Conservation (phyloP, 2,888 invertebrate species). For the Lasiommata megera region DNA sequence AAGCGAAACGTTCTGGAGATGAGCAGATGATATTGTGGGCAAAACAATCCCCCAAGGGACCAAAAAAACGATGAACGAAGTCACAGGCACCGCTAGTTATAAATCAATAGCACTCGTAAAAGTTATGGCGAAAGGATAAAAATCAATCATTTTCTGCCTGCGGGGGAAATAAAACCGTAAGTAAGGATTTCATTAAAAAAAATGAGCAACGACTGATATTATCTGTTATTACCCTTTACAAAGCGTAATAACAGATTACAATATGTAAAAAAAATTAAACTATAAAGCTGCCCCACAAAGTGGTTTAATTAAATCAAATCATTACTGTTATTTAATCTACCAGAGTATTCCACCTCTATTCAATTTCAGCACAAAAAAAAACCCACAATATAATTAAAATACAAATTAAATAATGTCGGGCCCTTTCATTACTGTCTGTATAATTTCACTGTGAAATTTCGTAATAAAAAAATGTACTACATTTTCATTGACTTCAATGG, state of each 20-base stretch:
- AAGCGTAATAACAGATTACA: not conserved
- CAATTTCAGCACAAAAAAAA: not conserved
- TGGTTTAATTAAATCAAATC: not conserved
- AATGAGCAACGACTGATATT: too few relatives aligned
- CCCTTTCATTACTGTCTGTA: conserved; percentile 22
- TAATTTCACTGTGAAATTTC: conserved; percentile 21
- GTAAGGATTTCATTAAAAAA: too few relatives aligned
- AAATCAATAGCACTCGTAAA: too few relatives aligned
- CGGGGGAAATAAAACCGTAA: too few relatives aligned
- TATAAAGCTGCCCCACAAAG: not conserved
- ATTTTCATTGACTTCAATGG: conserved; percentile 28
- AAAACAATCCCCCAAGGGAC: too few relatives aligned
- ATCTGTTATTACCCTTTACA: too few relatives aligned
- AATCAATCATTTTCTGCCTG: too few relatives aligned
- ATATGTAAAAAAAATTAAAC: not conserved
- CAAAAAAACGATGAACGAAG: too few relatives aligned
- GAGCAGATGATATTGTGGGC: too few relatives aligned
- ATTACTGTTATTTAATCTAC: conserved; percentile 3
- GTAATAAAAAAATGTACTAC: conserved; percentile 23
- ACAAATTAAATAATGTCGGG: conserved; percentile 19
- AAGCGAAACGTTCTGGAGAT: too few relatives aligned
- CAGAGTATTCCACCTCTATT: not conserved
- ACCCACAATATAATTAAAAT: conserved; percentile 11
- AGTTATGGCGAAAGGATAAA: too few relatives aligned
- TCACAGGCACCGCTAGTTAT: too few relatives aligned